Conservation (phyloP, 2,113 vertebrate species). For the Herpetotheres cachinnans region DNA sequence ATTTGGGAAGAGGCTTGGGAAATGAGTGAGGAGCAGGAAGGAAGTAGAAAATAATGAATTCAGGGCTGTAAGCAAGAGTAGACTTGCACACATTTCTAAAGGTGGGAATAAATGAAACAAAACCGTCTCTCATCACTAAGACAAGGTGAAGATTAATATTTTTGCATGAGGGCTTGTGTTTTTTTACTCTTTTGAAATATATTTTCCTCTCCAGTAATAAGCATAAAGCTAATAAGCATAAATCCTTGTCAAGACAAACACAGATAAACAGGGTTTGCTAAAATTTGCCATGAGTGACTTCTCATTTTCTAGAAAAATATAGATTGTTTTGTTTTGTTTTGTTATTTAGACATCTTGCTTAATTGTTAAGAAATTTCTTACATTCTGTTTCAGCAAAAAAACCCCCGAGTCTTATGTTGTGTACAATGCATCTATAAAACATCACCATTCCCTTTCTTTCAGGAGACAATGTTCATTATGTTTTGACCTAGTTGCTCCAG, state of each 20-base stretch:
- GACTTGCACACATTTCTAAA: conserved; percentile 1
- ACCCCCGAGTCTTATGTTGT: background rate
- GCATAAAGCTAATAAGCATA: background rate
- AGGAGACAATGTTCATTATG: background rate
- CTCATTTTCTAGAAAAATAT: background rate
- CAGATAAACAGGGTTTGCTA: background rate
- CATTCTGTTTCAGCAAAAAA: background rate
- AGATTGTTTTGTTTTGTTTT: background rate
- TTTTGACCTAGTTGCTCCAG: background rate
- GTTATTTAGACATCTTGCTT: background rate
- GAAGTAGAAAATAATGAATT: background rate
- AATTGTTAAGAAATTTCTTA: background rate
- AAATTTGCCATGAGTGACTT: background rate
- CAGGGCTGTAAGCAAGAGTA: background rate
- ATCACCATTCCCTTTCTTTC: background rate
- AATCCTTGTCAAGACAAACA: background rate
- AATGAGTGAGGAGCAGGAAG: background rate
- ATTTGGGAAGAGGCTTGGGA: background rate
- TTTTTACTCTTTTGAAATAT: background rate
- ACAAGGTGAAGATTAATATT: conserved; percentile 27
- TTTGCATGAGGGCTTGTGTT: background rate
- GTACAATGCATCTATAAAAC: background rate
- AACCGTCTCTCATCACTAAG: background rate
- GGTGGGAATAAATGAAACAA: conserved; percentile 9
- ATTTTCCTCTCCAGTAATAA: background rate